A percentile compares a stretch with the other conserved stretches of the same genome.
phyloP scores from a whole-genome alignment of 2,888 invertebrate species.

The Caenorhabditis auriculariae region DNA sequence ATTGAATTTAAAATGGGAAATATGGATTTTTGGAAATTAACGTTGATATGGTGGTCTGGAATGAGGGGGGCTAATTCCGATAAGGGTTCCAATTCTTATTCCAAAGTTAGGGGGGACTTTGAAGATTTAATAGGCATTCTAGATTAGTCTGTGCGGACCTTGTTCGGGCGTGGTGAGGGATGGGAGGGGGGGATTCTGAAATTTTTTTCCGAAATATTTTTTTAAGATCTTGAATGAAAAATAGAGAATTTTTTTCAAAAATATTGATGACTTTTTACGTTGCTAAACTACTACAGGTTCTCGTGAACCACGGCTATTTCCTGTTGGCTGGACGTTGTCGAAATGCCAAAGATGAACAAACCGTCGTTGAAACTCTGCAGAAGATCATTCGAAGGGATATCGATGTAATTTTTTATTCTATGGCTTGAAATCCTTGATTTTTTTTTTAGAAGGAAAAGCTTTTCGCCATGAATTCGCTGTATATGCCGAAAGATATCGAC shows the following conservation, averaged over 20 bases:
- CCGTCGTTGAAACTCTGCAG: slow-evolving; percentile 76
- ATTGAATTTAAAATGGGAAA: slow-evolving; percentile 4
- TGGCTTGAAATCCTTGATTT: neutral
- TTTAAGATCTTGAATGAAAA: no score
- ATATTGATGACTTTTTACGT: no score
- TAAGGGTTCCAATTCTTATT: no score
- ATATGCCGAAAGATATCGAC: slow-evolving; percentile 46
- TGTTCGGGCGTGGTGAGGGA: no score
- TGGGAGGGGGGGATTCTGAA: no score
- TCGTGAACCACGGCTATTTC: slow-evolving; percentile 73
- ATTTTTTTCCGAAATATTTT: no score
- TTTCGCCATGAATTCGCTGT: slow-evolving; percentile 50
- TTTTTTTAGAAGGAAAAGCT: slow-evolving; percentile 29
- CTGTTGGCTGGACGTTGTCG: slow-evolving; percentile 90
- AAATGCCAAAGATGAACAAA: slow-evolving; percentile 77
- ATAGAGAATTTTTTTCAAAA: no score
- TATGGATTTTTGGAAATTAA: slow-evolving; percentile 8
- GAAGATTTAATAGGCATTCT: no score
- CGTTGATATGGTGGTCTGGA: neutral
- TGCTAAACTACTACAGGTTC: no score
- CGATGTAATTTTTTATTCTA: slow-evolving; percentile 6
- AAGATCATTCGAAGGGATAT: slow-evolving; percentile 69
- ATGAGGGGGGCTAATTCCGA: no score
- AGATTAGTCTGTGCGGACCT: no score
- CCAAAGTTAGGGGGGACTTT: no score